phyloP scores from a whole-genome alignment of 2,797 vertebrate species.

The Lepilemur septentrionalis region DNA sequence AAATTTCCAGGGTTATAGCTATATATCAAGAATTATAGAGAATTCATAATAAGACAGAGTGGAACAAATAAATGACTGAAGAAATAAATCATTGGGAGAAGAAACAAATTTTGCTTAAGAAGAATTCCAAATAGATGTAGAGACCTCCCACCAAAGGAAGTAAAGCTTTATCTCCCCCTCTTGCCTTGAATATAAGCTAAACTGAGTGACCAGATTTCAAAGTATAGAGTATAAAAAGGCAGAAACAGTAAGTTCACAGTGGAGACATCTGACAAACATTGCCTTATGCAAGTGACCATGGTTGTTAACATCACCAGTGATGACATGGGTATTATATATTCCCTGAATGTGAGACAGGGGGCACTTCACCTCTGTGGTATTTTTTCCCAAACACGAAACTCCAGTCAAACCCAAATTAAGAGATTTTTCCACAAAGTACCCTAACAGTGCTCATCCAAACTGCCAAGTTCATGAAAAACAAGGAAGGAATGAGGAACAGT shows the following conservation, averaged over 20 bases:
- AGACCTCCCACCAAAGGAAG: neutral
- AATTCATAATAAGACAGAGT: slow-evolving; percentile 17
- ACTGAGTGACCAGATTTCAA: neutral
- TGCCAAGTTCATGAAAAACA: neutral
- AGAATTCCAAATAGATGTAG: neutral
- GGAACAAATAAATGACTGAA: neutral
- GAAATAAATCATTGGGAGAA: neutral
- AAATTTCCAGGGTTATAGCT: neutral
- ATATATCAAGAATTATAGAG: neutral
- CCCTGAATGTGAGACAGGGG: neutral
- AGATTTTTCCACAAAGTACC: neutral
- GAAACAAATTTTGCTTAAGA: neutral
- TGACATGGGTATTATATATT: neutral
- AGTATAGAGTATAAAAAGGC: neutral
- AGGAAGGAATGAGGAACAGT: neutral
- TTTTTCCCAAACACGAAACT: neutral
- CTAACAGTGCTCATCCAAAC: neutral
- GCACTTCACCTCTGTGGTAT: neutral
- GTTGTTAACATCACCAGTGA: neutral
- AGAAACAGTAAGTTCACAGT: neutral
- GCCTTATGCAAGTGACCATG: neutral
- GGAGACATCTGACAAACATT: neutral
- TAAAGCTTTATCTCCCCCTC: neutral
- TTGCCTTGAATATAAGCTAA: neutral
- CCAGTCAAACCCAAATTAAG: neutral